Conservation (phyloP, 2,888 invertebrate genomes). For the Brachyopa scutellaris region DNA sequence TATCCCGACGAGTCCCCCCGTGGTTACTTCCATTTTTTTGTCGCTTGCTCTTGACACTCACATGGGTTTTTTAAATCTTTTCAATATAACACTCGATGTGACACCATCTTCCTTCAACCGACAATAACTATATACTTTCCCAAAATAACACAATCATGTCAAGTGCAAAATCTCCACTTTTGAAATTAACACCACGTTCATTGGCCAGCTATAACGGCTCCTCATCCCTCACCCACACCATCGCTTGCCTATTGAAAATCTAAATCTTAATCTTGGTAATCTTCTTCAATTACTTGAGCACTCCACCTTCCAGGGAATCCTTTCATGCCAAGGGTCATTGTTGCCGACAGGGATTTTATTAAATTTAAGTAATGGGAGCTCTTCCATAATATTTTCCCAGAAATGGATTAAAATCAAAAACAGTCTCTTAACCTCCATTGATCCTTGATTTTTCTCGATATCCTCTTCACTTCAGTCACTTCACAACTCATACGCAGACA, state of each 20-base stretch:
- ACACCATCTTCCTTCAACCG: no score
- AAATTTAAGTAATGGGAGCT: slow-evolving; percentile 54
- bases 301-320: slow-evolving; percentile 33
- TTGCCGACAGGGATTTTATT: slow-evolving; percentile 50
- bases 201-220: no score
- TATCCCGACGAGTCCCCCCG: no score
- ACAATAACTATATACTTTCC: no score
- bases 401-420: slow-evolving; percentile 71
- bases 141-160: no score
- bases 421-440: slow-evolving; percentile 62
- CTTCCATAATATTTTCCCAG: slow-evolving; percentile 59
- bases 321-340: slow-evolving; percentile 55
- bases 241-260: slow-evolving; percentile 40
- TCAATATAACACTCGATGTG: no score
- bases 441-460: slow-evolving; percentile 60
- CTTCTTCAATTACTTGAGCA: slow-evolving; percentile 59
- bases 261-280: slow-evolving; percentile 66
- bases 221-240: not conserved
- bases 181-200: no score
- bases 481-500: slow-evolving; percentile 10
- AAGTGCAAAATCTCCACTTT: no score
- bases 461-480: not conserved
- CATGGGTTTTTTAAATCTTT: no score
- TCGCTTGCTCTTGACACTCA: no score
- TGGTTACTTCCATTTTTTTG: no score